Percentiles rank a stretch among this genome's conserved stretches.
Conservation (phyloP, 1,140 invertebrate species). For the Cardiocondyla obscurior region DNA sequence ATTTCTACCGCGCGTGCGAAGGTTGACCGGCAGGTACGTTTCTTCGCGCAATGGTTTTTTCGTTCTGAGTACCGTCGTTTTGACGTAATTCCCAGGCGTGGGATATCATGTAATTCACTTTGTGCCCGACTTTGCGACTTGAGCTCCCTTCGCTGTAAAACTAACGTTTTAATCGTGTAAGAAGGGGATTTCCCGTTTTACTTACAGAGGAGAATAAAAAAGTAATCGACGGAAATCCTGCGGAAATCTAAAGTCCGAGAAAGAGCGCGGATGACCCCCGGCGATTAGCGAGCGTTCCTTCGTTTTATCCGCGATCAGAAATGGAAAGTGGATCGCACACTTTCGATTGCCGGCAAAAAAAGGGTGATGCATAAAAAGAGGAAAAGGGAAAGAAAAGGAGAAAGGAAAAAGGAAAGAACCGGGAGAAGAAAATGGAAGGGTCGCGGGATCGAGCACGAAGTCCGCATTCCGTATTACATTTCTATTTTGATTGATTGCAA, state of each 20-base stretch:
- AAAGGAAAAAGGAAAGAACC: not conserved
- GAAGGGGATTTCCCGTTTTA: conserved; percentile 56
- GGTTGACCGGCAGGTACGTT: not conserved
- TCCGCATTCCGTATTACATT: conserved; percentile 28
- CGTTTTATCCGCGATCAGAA: conserved; percentile 66
- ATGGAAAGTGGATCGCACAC: conserved; percentile 77
- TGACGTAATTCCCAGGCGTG: conserved; percentile 14
- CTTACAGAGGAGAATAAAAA: conserved; percentile 45
- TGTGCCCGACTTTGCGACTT: conserved; percentile 48
- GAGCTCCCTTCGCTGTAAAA: conserved; percentile 48
- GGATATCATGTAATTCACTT: conserved; percentile 47
- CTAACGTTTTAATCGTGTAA: conserved; percentile 58
- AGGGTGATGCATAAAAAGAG: not conserved
- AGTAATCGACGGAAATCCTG: conserved; percentile 33
- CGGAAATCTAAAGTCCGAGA: conserved; percentile 53
- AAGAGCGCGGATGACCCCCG: conserved; percentile 38
- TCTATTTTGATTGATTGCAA: conserved; percentile 62
- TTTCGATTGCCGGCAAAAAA: conserved; percentile 71
- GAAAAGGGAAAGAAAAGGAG: not conserved
- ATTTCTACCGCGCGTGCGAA: conserved; percentile 1
- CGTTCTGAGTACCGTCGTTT: not conserved
- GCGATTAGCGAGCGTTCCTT: conserved; percentile 53
- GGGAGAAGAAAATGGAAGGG: not conserved
- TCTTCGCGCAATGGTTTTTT: conserved; percentile 9
- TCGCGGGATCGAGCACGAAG: conserved; percentile 30